Base-by-base conservation (phyloP, 2,797 vertebrate species). In the Parotocinclus haroldoi region DNA sequence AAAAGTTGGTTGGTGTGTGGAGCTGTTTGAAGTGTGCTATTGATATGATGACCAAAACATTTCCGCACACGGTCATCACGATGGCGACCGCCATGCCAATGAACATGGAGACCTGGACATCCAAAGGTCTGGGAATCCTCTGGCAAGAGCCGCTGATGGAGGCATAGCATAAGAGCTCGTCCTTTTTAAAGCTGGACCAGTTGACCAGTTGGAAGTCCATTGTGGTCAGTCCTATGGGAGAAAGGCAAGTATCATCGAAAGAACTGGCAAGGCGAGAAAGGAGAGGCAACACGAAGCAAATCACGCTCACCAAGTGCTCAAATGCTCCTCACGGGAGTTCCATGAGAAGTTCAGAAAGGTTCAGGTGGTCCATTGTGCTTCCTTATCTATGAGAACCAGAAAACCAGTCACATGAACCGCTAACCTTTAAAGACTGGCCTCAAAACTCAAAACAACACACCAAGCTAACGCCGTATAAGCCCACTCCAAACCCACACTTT, bases 11-110 rank as follows among this genome's bases (percentile, higher is more conserved):
- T 52, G 84, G 80, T 36, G 85, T 85, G 49, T 87, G 83, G 11
- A 88, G 84, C 62, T 87, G 83, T 58, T 82, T 86, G 73, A 86
- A 88, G 73, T 86, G 76, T 0, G 74, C 78, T 48, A 87, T 83
- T 51, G 86, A 86, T 69, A 86, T 77, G 3, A 88, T 79, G 44
- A 88, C 84, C 8, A 87, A 76, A 55, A 86, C 62, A 62, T 89
- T 89, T 55, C 87, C 85, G 10, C 84, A 46, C 4, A 88, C 48
- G 0, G 49, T 87, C 16, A 82, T 50, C 19, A 73, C 27, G 11
- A 62, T 65, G 27, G 58, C 68, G 14, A 61, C 11, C 0, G 42
- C 65, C 54, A 73, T 64, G 10, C 37, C 14, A 4, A 77, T 50
- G 9, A 76, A 71, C 66, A 76, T 74, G 1, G 59, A 68, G 37